Conservation (phyloP, 2,113 vertebrate species). For the Pelusios castaneus region DNA sequence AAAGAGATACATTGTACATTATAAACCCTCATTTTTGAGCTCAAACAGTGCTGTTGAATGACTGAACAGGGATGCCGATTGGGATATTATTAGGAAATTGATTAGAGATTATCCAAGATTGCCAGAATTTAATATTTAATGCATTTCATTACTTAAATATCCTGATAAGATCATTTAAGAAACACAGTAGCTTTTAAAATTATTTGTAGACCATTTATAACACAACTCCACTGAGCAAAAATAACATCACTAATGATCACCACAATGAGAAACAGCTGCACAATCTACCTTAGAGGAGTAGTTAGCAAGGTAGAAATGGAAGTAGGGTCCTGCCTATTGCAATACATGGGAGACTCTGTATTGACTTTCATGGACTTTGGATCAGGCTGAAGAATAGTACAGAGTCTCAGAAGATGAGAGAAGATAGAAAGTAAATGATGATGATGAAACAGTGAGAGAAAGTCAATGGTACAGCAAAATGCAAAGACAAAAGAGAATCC, state of each 20-base stretch:
- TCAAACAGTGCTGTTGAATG: not conserved
- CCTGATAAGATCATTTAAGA: not conserved
- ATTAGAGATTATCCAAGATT: not conserved
- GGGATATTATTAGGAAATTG: not conserved
- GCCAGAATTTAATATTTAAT: not conserved
- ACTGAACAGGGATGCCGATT: not conserved
- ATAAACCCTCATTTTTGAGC: not conserved
- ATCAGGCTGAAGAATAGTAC: not conserved
- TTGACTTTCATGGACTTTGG: not conserved
- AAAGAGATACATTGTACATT: not conserved
- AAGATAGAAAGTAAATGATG: not conserved
- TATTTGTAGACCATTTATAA: not conserved
- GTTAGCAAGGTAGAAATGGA: not conserved
- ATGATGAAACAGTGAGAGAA: fast-evolving
- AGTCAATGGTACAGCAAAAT: not conserved
- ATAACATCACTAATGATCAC: not conserved
- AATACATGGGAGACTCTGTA: not conserved
- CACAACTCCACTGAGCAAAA: not conserved
- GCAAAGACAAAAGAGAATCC: not conserved
- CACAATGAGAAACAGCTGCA: not conserved
- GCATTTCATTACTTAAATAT: not conserved
- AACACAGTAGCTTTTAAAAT: not conserved
- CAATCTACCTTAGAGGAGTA: not conserved
- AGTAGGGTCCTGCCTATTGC: not conserved
- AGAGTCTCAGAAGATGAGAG: not conserved